Evolutionary conservation across 2,113 vertebrate genomes (phyloP).

Genomic region (Hyperopisus bebe): DNA sequence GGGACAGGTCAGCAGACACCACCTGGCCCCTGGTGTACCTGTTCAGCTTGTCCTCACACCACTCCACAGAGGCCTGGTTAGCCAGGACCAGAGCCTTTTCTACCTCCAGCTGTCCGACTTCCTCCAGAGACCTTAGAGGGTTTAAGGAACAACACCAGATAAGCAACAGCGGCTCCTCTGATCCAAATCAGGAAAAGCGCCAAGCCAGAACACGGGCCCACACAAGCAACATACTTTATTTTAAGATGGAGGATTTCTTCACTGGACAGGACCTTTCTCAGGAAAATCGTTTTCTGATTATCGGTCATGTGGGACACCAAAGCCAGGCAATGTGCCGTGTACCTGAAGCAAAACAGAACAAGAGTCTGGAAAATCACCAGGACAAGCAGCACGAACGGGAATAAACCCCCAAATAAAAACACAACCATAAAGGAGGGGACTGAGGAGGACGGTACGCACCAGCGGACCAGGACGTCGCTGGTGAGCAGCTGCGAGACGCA

Average conservation of each 20-base stretch:
- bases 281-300: constrained; percentile 83
- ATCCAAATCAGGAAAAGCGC: neutral
- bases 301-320: constrained; percentile 90
- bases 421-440: neutral
- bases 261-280: constrained; percentile 79
- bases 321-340: constrained; percentile 87
- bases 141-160: neutral
- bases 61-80: constrained; percentile 69
- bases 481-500: constrained; percentile 90
- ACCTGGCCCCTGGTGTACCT: constrained; percentile 69
- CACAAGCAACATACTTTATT: constrained; percentile 69
- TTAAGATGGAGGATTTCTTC: constrained; percentile 89
- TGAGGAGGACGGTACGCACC: constrained; percentile 59
- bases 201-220: neutral
- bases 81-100: constrained; percentile 80
- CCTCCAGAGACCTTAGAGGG: constrained; percentile 72
- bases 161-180: neutral
- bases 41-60: constrained; percentile 66
- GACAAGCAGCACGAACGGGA: neutral
- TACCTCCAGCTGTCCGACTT: constrained; percentile 71
- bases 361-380: constrained; percentile 9
- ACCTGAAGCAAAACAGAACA: constrained; percentile 59
- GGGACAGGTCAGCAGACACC: constrained; percentile 74
- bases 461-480: constrained; percentile 85
- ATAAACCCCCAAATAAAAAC: neutral